Base-by-base conservation (phyloP, 2,797 vertebrate genomes). In the Galagoides demidoff region DNA sequence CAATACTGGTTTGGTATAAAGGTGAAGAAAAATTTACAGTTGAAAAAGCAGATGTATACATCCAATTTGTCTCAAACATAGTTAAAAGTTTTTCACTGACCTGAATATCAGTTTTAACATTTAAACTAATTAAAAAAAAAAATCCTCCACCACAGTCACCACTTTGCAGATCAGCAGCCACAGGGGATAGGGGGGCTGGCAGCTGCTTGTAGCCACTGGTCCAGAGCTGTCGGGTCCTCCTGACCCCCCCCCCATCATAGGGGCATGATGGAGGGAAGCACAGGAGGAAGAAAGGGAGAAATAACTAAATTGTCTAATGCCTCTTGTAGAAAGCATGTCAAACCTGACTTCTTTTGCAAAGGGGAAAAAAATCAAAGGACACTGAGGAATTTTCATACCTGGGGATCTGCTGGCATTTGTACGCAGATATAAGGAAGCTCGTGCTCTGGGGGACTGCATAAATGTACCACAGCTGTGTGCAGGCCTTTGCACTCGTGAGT, bases 401-500 rank as follows among this genome's bases (percentile, higher is more conserved):
- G 27, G 5, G 10, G 17, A 5, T 39, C 27, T 52, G 6, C 8
- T 0, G 5, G 2, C 11, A 0, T 20, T 10, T 34, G 14, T 22
- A 31, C 10, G 7, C 0, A 2, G 2, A 27, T 39, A 2, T 23
- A 11, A 4, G 8, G 14, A 25, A 2, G 6, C 2, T 34, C 7
- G 8, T 0, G 13, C 4, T 49, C 31, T 45, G 31, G 34, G 31
- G 4, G 8, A 29, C 37, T 37, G 4, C 10, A n/a, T 31, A 25
- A 37, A 61, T 7, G 4, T 7, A 3, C 2, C 13, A 5, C 27
- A 27, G 43, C 45, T 66, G 6, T 34, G 25, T n/a, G 39, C 20
- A 39, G 7, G 9, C 13, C 3, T 57, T 22, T 63, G 1, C 2
- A 8, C 5, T 19, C 2, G 10, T 5, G 0, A 27, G 1, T 9